Base-by-base conservation (phyloP, 2,113 vertebrate species). In the Meriones unguiculatus region DNA sequence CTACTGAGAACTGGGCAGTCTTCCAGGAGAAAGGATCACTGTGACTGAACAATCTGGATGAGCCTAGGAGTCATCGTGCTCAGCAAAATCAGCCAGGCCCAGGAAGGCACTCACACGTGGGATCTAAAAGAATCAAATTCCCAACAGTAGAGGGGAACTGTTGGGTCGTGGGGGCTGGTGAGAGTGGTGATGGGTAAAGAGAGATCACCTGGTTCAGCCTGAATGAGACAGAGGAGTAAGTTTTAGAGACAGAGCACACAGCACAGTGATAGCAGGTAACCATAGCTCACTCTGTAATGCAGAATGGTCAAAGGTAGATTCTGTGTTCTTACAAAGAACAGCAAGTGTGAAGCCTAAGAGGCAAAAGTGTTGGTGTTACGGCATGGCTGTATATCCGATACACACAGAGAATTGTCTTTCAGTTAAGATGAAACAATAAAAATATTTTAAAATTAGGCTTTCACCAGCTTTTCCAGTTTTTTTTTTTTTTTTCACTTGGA, bases 311-410 rank as follows among this genome's bases (percentile, higher is more conserved):
- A 24, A 35, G 54, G 35, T 3, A 81, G 75, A 41, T 73, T 62
- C 81, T 35, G 25, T 30, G 20, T 67, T 14, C 1, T 22, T 24
- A 22, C 28, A 65, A 3, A 92, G 80, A 80, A 46, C 24, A 28
- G 0, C 12, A 64, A 25, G 30, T n/a, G 6, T 57, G 32, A 9
- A 15, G 81, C 62, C 57, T 6, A 20, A 38, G 3, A 17, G 13
- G 38, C 9, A 50, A 10, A 9, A 64, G 7, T 2, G 1, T 12
- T 8, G 5, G 17, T 1, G 32, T 64, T n/a, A 14, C 2, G 24
- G 38, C 17, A 7, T 25, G 46, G 52, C 25, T 54, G 17, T 14
- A 25, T 67, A 35, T 46, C 54, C 54, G 9, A 54, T 24, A 54
- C 32, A 62, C 8, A 24, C 18, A 52, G 57, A 30, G 17, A 28